phyloP scores from a whole-genome alignment of 2,888 invertebrate genomes.

The Cyclophora albipunctata region DNA sequence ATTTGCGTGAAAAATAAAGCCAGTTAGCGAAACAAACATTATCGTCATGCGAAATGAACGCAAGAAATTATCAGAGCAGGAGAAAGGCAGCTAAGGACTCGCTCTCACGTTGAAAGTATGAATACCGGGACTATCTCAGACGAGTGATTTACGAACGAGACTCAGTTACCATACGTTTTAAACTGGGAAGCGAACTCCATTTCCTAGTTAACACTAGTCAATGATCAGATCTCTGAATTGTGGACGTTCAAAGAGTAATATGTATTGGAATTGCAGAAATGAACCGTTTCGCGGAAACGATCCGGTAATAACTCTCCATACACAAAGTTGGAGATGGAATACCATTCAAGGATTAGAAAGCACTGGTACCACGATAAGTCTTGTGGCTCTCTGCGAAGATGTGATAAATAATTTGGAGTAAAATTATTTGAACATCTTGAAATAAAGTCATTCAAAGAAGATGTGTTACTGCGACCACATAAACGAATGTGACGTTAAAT shows the following conservation, averaged over 20 bases:
- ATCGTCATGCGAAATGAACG: conserved; percentile 34
- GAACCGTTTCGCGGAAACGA: conserved; percentile 17
- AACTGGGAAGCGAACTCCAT: conserved; percentile 5
- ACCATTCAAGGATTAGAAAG: conserved; percentile 5
- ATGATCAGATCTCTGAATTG: conserved; percentile 21
- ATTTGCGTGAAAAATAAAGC: conserved; percentile 54
- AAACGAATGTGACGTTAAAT: conserved; percentile 43
- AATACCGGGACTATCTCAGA: conserved; percentile 7
- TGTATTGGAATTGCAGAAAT: conserved; percentile 10
- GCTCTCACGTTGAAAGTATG: conserved; percentile 9
- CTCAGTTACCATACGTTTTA: conserved; percentile 10
- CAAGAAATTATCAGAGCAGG: conserved; percentile 28
- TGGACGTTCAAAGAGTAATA: conserved; percentile 10
- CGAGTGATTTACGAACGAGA: conserved; percentile 8
- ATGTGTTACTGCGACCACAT: conserved; percentile 29
- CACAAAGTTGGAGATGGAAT: neutral
- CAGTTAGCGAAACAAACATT: conserved; percentile 49
- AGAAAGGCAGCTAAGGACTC: conserved; percentile 19
- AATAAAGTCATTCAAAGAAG: conserved; percentile 40
- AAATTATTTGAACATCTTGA: conserved; percentile 29
- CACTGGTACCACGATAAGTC: conserved; percentile 9
- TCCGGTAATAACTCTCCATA: neutral
- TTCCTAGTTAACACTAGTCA: conserved; percentile 15
- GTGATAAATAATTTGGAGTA: conserved; percentile 27
- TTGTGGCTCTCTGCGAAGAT: conserved; percentile 13